These are phyloP conservation scores for Subanguina moxae DNA, from an alignment of 1,140 invertebrate species.

Conservation along the genomic window DNA sequence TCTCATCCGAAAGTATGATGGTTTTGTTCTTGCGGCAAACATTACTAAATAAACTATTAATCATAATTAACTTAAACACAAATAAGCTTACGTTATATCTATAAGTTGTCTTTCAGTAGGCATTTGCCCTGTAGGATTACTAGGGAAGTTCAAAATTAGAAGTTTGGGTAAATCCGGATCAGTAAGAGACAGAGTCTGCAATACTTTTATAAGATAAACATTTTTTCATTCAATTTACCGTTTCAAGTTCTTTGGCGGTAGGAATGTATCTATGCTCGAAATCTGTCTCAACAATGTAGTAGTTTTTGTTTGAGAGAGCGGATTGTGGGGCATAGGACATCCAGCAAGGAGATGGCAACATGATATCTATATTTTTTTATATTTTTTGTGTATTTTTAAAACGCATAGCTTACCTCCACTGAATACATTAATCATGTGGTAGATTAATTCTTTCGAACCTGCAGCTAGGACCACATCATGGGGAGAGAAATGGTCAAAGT, in stretches of 20 bases:
- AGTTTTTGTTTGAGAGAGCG: constrained; percentile 43
- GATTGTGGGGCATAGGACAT: constrained; percentile 59
- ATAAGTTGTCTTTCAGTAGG: constrained; percentile 52
- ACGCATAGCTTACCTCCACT: constrained; percentile 52
- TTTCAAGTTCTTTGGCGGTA: constrained; percentile 47
- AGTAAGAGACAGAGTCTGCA: constrained; percentile 17
- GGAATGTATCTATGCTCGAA: constrained; percentile 54
- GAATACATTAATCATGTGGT: constrained; percentile 57
- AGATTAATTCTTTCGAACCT: constrained; percentile 61
- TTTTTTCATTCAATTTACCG: constrained; percentile 34
- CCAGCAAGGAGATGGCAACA: constrained; percentile 59
- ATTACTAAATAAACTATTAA: constrained; percentile 8
- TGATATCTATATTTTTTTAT: constrained; percentile 57
- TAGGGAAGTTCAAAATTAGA: constrained; percentile 59
- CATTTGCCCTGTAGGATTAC: constrained; percentile 59
- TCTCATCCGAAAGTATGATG: constrained; percentile 60
- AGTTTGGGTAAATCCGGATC: constrained; percentile 46
- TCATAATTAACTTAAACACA: neutral
- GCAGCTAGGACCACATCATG: constrained; percentile 50
- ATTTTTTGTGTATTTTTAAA: constrained; percentile 7
- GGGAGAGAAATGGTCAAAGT: constrained; percentile 42
- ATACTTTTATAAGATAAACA: neutral
- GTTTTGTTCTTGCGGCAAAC: constrained; percentile 56
- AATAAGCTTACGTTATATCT: constrained; percentile 20
- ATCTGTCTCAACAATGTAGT: constrained; percentile 41